These are phyloP conservation scores for Pteronura brasiliensis DNA, from an alignment of 2,113 vertebrate genomes.

Conservation along the genomic window DNA sequence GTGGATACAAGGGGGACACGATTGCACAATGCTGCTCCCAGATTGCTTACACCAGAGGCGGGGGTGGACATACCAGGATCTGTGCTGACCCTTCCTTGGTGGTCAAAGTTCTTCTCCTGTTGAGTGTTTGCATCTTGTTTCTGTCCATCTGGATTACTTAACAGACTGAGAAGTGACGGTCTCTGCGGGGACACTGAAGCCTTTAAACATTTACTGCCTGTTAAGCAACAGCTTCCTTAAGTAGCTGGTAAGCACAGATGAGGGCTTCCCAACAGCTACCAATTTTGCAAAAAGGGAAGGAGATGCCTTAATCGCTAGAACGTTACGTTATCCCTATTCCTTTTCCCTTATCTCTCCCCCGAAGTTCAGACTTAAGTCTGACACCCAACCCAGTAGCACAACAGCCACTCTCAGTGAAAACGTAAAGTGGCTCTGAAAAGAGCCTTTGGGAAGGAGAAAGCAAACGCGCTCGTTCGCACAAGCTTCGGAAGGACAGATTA, in stretches of 20 bases:
- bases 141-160: rapidly evolving
- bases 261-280: rapidly evolving
- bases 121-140: rapidly evolving
- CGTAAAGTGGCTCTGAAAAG: slow-evolving; percentile 82
- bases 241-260: rapidly evolving
- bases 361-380: rapidly evolving
- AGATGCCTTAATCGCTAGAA: rapidly evolving
- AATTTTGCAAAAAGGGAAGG: rapidly evolving
- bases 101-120: rapidly evolving
- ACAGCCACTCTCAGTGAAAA: not conserved
- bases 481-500: not conserved
- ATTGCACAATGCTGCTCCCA: rapidly evolving
- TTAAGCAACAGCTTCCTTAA: rapidly evolving
- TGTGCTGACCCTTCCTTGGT: rapidly evolving
- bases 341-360: rapidly evolving
- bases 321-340: rapidly evolving
- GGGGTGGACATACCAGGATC: rapidly evolving
- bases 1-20: rapidly evolving
- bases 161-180: rapidly evolving
- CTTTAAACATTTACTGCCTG: rapidly evolving
- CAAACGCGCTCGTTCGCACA: rapidly evolving
- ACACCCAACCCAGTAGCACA: rapidly evolving
- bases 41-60: rapidly evolving
- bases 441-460: slow-evolving; percentile 68
- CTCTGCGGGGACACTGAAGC: rapidly evolving